phyloP scores from a whole-genome alignment of 2,113 vertebrate genomes.

The Irena cyanogastra region DNA sequence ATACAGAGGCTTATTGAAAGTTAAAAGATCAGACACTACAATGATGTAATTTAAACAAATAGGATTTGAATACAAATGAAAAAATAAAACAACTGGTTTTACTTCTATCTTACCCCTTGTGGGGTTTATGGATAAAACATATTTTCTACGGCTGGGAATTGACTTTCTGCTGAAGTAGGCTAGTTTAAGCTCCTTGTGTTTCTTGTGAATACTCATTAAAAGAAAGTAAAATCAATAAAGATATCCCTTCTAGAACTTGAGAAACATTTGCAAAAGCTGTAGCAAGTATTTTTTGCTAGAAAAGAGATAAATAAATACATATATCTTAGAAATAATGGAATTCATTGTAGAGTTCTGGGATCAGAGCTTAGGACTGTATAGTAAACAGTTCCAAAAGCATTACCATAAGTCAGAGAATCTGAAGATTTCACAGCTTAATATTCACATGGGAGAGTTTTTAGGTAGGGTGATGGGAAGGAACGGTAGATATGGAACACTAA shows the following conservation, averaged over 20 bases:
- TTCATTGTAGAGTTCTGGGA: background rate
- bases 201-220: background rate
- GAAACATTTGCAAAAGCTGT: background rate
- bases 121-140: background rate
- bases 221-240: background rate
- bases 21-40: background rate
- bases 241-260: background rate
- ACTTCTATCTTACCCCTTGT: background rate
- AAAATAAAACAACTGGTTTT: background rate
- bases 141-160: background rate
- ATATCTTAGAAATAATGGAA: background rate
- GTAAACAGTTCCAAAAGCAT: background rate
- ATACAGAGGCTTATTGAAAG: background rate
- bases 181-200: background rate
- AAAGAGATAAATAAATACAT: background rate
- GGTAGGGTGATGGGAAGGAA: background rate
- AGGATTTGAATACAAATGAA: background rate
- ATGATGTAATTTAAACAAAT: background rate
- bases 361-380: background rate
- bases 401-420: background rate
- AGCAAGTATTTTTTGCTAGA: background rate
- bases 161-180: conserved; percentile 1
- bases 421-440: background rate
- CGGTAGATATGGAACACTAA: background rate
- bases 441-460: background rate